These are phyloP conservation scores for Protaetia brevitarsis DNA, from an alignment of 1,140 invertebrate genomes.

Conservation along the genomic window DNA sequence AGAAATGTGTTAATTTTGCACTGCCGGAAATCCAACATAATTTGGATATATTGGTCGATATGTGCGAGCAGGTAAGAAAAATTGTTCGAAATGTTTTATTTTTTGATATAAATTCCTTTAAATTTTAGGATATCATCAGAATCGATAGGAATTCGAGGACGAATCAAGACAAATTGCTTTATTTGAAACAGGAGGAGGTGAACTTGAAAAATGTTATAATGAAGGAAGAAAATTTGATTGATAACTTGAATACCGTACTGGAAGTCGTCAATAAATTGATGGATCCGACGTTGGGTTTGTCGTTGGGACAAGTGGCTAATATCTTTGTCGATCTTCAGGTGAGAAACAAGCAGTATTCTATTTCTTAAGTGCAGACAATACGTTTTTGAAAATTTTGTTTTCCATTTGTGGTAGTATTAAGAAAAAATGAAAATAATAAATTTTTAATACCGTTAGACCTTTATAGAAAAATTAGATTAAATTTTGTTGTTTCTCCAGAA, in stretches of 20 bases:
- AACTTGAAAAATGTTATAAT: conserved; percentile 66
- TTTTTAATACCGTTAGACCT: no score
- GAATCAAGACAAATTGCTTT: conserved; percentile 73
- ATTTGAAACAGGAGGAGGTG: conserved; percentile 75
- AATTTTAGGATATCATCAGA: conserved; percentile 73
- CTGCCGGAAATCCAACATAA: conserved; percentile 92
- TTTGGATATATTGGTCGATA: conserved; percentile 84
- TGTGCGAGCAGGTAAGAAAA: conserved; percentile 77
- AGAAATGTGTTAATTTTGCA: conserved; percentile 63
- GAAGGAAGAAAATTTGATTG: conserved; percentile 72
- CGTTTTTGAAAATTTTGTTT: no score
- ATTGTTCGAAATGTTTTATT: background rate
- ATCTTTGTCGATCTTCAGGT: conserved; percentile 74
- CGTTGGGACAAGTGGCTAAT: conserved; percentile 68
- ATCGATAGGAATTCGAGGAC: conserved; percentile 78
- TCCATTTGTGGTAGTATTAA: no score
- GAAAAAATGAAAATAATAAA: no score
- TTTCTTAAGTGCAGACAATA: no score
- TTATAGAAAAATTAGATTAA: no score
- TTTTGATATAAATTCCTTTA: conserved; percentile 25
- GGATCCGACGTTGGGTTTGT: conserved; percentile 57
- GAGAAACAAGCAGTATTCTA: no score
- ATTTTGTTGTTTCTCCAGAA: no score
- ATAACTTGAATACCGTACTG: conserved; percentile 70
- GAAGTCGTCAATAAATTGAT: conserved; percentile 67